Percentiles rank a stretch among this genome's conserved stretches.
These are phyloP conservation scores for Nibea albiflora DNA, from an alignment of 2,113 vertebrate species.

Conservation along the genomic window DNA sequence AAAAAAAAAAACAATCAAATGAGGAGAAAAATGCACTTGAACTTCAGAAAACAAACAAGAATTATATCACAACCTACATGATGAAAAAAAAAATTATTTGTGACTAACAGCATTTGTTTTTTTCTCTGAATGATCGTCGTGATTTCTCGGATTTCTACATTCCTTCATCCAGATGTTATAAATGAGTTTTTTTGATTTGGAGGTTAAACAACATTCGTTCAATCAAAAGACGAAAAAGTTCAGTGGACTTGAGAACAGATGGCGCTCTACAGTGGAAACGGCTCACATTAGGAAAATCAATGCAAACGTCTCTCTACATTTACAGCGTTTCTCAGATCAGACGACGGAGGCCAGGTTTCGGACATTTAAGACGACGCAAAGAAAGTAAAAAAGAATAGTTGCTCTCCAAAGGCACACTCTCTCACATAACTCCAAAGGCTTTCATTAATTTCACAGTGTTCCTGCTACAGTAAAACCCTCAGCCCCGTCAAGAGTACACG, in stretches of 20 bases:
- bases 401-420: slow-evolving; percentile 29
- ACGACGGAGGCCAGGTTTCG: background rate
- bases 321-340: slow-evolving; percentile 25
- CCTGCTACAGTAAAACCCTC: slow-evolving; percentile 20
- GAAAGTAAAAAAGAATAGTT: background rate
- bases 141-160: slow-evolving; percentile 53
- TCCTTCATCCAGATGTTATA: slow-evolving; percentile 65
- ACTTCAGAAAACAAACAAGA: slow-evolving; percentile 54
- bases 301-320: slow-evolving; percentile 2
- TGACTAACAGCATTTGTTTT: slow-evolving; percentile 63
- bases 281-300: slow-evolving; percentile 29
- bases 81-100: slow-evolving; percentile 62
- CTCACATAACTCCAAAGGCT: slow-evolving; percentile 22
- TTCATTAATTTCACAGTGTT: slow-evolving; percentile 28
- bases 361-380: slow-evolving; percentile 13
- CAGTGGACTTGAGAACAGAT: slow-evolving; percentile 17
- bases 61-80: slow-evolving; percentile 60
- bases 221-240: slow-evolving; percentile 43
- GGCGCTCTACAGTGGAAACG: background rate
- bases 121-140: slow-evolving; percentile 50
- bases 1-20: slow-evolving; percentile 48
- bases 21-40: slow-evolving; percentile 55
- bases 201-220: slow-evolving; percentile 59
- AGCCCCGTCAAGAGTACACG: background rate
- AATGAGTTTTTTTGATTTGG: slow-evolving; percentile 24